phyloP scores from a whole-genome alignment of 2,888 invertebrate genomes.

The Pandemis cinnamomeana region DNA sequence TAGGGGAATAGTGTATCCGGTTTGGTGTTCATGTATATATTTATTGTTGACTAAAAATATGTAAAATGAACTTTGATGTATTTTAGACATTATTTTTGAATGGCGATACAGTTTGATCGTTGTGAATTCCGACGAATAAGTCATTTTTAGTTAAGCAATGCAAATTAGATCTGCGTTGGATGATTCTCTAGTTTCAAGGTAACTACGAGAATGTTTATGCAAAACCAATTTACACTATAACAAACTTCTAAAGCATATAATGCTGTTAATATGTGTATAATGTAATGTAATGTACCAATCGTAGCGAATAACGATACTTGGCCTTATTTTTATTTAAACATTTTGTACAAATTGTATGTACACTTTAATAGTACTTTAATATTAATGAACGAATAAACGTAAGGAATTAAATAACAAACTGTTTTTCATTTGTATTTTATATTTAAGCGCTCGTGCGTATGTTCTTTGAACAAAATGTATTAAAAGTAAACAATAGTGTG shows the following conservation, averaged over 20 bases:
- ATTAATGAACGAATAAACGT: constrained; percentile 80
- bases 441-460: too few relatives aligned
- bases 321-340: constrained; percentile 59
- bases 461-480: neutral
- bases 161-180: constrained; percentile 20
- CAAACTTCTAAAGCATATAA: constrained; percentile 63
- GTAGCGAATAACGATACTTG: constrained; percentile 72
- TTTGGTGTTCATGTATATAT: neutral
- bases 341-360: constrained; percentile 81
- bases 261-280: constrained; percentile 61
- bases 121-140: neutral
- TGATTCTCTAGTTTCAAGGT: neutral
- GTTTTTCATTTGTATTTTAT: constrained; percentile 27
- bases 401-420: constrained; percentile 65
- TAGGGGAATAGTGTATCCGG: too few relatives aligned
- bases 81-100: neutral
- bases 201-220: neutral
- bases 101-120: neutral
- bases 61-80: neutral
- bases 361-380: constrained; percentile 71
- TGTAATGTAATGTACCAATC: constrained; percentile 56
- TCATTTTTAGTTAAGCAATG: constrained; percentile 5
- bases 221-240: constrained; percentile 15
- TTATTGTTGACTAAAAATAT: constrained; percentile 21
- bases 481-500: neutral